A percentile compares a stretch with the other conserved stretches of the same genome.
phyloP scores from a whole-genome alignment of 2,888 invertebrate genomes.

The Macrosiphum euphorbiae region DNA sequence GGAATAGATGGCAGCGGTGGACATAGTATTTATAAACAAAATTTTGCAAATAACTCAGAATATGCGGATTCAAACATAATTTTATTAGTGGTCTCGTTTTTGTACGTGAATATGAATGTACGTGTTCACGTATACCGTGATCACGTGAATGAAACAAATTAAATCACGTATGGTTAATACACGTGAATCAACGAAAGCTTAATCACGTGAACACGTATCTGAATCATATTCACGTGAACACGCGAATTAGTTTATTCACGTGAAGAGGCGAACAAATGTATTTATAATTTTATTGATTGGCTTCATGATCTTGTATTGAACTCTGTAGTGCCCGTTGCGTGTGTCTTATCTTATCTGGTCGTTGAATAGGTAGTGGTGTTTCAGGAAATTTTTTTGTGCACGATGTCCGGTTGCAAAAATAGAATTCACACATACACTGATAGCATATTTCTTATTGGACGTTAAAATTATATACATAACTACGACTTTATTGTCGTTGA shows the following conservation, averaged over 20 bases:
- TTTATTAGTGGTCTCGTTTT: neutral
- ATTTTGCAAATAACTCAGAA: slow-evolving; percentile 32
- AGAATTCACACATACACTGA: too few species aligned
- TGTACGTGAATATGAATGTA: slow-evolving; percentile 19
- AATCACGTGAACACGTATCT: slow-evolving; percentile 11
- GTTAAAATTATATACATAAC: too few species aligned
- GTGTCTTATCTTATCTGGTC: too few species aligned
- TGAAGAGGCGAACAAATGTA: too few species aligned
- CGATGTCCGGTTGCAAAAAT: too few species aligned
- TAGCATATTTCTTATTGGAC: too few species aligned
- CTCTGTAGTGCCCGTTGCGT: too few species aligned
- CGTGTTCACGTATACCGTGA: neutral
- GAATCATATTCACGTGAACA: slow-evolving; percentile 26
- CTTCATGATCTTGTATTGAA: too few species aligned
- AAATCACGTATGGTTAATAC: slow-evolving; percentile 22
- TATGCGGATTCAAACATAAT: slow-evolving; percentile 6
- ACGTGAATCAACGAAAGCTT: neutral
- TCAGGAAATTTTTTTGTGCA: too few species aligned
- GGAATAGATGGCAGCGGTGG: slow-evolving; percentile 8
- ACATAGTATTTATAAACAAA: slow-evolving; percentile 21
- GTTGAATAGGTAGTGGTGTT: too few species aligned
- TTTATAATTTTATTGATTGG: too few species aligned
- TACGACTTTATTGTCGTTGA: too few species aligned
- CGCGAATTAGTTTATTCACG: neutral
- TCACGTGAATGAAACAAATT: slow-evolving; percentile 27